Conservation (phyloP, 2,113 vertebrate genomes). For the Erpornis zantholeuca region DNA sequence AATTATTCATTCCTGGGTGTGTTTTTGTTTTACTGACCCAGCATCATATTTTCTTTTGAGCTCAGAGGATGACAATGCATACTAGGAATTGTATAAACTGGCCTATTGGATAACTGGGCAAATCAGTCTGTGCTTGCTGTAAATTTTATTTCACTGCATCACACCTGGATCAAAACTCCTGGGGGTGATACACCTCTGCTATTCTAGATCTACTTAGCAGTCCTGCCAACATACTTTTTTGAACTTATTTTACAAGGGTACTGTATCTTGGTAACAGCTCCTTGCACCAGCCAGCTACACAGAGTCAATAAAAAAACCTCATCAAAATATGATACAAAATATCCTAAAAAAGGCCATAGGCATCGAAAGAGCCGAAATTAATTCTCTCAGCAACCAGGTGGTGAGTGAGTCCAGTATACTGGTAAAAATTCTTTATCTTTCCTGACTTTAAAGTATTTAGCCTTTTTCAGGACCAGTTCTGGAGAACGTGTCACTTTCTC, state of each 20-base stretch:
- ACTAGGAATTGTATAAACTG: background rate
- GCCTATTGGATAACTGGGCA: background rate
- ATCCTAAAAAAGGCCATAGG: background rate
- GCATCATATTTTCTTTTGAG: background rate
- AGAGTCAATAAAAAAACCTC: background rate
- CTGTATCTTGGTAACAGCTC: background rate
- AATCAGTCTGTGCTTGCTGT: constrained; percentile 1
- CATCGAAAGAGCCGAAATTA: background rate
- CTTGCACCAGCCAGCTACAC: background rate
- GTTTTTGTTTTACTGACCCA: background rate
- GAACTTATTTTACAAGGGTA: background rate
- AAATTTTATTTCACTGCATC: constrained; percentile 31
- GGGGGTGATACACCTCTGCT: background rate
- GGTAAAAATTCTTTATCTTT: background rate
- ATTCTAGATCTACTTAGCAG: background rate
- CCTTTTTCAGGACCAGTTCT: background rate
- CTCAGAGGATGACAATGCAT: background rate
- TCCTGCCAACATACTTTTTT: background rate
- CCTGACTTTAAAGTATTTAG: background rate
- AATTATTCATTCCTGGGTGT: background rate
- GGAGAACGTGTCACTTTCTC: background rate
- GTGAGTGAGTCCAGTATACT: background rate
- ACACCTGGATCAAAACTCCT: background rate
- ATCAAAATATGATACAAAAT: background rate
- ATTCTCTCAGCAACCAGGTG: background rate